Conservation (phyloP, 2,113 vertebrate species). For the Leptosomus discolor region DNA sequence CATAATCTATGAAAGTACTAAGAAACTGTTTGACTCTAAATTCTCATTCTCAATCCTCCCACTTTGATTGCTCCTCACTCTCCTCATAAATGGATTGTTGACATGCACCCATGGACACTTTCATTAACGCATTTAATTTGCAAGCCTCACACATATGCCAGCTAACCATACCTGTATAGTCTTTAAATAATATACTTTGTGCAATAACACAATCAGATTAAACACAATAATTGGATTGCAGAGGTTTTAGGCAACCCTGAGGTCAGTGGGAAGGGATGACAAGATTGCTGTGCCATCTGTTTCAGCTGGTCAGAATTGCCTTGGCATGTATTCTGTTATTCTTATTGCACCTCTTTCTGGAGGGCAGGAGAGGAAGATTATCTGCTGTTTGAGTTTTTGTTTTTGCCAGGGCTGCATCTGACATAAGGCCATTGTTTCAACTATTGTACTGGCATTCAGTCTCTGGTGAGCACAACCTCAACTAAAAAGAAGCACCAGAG, state of each 20-base stretch:
- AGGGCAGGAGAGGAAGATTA: not conserved
- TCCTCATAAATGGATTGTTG: not conserved
- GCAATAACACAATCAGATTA: conserved; percentile 5
- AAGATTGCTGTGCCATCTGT: not conserved
- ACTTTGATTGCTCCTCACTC: not conserved
- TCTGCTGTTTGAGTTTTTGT: not conserved
- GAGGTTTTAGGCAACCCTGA: not conserved
- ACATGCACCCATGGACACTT: not conserved
- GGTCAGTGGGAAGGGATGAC: not conserved
- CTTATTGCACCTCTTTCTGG: not conserved
- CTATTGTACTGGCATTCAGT: not conserved
- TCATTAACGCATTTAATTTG: not conserved
- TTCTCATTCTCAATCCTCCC: not conserved
- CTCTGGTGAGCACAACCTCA: not conserved
- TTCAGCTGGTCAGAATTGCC: not conserved
- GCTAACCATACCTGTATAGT: not conserved
- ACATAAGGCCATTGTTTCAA: not conserved
- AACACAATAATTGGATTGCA: not conserved
- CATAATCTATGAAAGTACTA: not conserved
- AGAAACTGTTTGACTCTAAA: not conserved
- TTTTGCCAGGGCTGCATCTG: not conserved
- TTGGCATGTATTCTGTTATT: not conserved
- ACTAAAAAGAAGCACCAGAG: not conserved
- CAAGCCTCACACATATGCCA: not conserved
- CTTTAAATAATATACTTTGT: conserved; percentile 12